These are phyloP conservation scores for Antrozous pallidus DNA, from an alignment of 2,797 vertebrate genomes.

Conservation along the genomic window DNA sequence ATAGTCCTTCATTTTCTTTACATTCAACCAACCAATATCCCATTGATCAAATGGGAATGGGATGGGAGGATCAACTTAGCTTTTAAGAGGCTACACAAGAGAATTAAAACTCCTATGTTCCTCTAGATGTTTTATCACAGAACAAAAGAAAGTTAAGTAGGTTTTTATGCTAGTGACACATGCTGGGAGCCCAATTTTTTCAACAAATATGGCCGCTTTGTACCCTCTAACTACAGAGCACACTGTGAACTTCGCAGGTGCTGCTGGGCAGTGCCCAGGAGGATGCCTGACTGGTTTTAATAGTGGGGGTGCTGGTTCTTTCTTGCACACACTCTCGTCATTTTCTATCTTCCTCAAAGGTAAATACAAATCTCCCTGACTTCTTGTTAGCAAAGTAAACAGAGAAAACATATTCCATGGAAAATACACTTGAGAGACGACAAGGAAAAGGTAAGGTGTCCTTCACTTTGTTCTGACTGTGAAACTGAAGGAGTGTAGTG, in stretches of 20 bases:
- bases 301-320: neutral
- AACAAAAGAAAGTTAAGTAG: neutral
- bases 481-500: neutral
- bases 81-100: neutral
- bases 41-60: neutral
- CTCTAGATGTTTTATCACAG: neutral
- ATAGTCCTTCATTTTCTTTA: neutral
- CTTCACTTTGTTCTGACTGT: neutral
- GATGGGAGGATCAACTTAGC: neutral
- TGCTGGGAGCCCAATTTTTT: neutral
- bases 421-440: neutral
- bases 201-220: neutral
- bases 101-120: neutral
- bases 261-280: neutral
- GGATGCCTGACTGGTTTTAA: neutral
- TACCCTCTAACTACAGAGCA: neutral
- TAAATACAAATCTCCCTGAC: neutral
- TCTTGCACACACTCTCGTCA: neutral
- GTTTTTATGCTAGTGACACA: neutral
- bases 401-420: neutral
- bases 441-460: neutral
- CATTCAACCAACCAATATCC: neutral
- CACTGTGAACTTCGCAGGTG: rapidly evolving
- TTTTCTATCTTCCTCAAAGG: neutral
- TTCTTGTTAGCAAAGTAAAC: neutral